Percentiles rank a stretch among this genome's conserved stretches.
phyloP scores from a whole-genome alignment of 2,888 invertebrate genomes.

The Tachina fera region DNA sequence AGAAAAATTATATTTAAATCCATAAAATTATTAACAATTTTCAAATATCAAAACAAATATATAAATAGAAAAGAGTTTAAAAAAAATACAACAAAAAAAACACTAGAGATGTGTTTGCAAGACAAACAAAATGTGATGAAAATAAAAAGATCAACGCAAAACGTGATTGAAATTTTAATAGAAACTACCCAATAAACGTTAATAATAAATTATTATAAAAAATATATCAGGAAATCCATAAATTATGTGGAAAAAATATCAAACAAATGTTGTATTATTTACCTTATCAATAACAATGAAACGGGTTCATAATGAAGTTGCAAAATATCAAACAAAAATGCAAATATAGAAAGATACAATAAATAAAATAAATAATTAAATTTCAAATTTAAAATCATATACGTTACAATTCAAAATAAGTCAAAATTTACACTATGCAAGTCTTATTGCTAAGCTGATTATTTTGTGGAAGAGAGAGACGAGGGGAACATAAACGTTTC shows the following conservation, averaged over 20 bases:
- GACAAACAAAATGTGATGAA: neutral
- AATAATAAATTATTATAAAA: conserved; percentile 29
- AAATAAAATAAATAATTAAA: neutral
- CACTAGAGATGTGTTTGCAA: conserved; percentile 21
- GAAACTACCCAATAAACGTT: conserved; percentile 32
- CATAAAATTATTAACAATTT: conserved; percentile 16
- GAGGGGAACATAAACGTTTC: no score
- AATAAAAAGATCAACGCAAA: conserved; percentile 18
- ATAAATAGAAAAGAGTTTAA: neutral
- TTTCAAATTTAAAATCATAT: neutral
- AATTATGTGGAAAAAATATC: conserved; percentile 14
- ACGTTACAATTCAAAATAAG: conserved; percentile 1
- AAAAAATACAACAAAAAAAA: conserved; percentile 8
- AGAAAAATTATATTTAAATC: neutral
- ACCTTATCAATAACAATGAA: conserved; percentile 5
- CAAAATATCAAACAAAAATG: neutral
- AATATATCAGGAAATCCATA: conserved; percentile 58
- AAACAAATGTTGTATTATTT: conserved; percentile 19
- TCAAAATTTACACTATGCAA: no score
- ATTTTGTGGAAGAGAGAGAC: no score
- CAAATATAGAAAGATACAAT: neutral
- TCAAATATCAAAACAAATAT: conserved; percentile 3
- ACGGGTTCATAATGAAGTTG: neutral
- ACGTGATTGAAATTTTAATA: conserved; percentile 59
- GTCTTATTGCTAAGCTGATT: no score